These are phyloP conservation scores for Himantopus leucocephalus DNA, from an alignment of 2,113 vertebrate genomes.

Conservation along the genomic window DNA sequence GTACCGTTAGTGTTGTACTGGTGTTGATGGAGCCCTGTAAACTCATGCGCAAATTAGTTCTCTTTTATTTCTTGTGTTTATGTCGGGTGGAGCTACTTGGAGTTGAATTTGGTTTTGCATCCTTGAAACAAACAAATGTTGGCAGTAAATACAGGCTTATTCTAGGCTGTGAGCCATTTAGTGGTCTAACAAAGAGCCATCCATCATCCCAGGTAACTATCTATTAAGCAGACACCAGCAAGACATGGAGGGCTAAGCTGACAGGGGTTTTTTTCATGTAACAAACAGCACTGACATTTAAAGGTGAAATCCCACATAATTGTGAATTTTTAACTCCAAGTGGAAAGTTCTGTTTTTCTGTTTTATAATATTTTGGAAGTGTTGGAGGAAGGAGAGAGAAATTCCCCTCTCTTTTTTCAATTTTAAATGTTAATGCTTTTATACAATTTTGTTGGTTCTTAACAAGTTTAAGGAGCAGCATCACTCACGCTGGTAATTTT, in stretches of 20 bases:
- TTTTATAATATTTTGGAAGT: not conserved
- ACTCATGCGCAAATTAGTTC: conserved; percentile 46
- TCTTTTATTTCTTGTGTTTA: conserved; percentile 45
- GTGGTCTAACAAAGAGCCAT: conserved; percentile 43
- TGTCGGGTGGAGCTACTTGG: conserved; percentile 33
- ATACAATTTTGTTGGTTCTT: not conserved
- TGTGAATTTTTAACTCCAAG: conserved; percentile 59
- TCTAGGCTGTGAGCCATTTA: conserved; percentile 52
- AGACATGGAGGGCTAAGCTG: conserved; percentile 69
- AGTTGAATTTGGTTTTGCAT: conserved; percentile 38
- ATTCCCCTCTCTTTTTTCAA: not conserved
- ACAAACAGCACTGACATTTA: conserved; percentile 71
- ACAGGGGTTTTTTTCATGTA: conserved; percentile 62
- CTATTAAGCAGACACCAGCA: conserved; percentile 70
- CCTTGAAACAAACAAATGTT: conserved; percentile 53
- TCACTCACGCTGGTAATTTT: conserved; percentile 6
- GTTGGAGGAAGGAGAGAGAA: not conserved
- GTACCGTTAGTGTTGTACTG: not conserved
- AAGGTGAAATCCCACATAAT: conserved; percentile 69
- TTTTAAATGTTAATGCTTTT: conserved; percentile 5
- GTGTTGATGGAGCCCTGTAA: conserved; percentile 50
- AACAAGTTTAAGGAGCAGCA: conserved; percentile 3
- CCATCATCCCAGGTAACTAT: conserved; percentile 68
- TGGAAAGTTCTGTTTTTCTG: conserved; percentile 25
- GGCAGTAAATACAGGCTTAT: conserved; percentile 41